phyloP scores from a whole-genome alignment of 2,797 vertebrate species.

The Erethizon dorsatum region DNA sequence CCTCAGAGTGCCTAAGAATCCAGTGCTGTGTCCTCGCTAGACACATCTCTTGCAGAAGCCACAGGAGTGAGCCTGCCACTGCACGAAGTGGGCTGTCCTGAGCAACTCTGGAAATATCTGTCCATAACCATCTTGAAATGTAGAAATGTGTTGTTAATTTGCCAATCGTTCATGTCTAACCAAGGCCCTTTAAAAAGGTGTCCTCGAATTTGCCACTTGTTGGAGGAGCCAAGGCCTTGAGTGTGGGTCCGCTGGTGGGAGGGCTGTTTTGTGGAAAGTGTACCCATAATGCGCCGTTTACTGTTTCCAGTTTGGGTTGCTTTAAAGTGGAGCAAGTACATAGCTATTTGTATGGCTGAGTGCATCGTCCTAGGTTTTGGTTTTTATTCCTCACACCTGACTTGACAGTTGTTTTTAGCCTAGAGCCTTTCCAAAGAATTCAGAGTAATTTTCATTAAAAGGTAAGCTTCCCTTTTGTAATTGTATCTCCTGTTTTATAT shows the following conservation, averaged over 20 bases:
- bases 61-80: neutral
- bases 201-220: neutral
- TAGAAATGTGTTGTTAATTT: neutral
- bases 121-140: neutral
- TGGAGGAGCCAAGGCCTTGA: neutral
- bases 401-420: neutral
- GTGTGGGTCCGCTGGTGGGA: neutral
- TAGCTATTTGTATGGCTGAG: neutral
- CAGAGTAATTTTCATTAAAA: neutral
- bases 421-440: neutral
- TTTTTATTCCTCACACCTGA: conserved; percentile 4
- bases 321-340: neutral
- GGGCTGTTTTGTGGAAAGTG: neutral
- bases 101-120: neutral
- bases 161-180: neutral
- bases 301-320: neutral
- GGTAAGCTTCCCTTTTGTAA: neutral
- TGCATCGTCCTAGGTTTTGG: neutral
- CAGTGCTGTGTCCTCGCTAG: neutral
- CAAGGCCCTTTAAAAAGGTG: neutral
- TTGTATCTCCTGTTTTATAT: neutral
- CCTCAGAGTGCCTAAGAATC: neutral
- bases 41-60: no score
- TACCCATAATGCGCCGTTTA: neutral
- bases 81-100: neutral